Conservation (phyloP, 2,797 vertebrate genomes). For the Xenops minutus region DNA sequence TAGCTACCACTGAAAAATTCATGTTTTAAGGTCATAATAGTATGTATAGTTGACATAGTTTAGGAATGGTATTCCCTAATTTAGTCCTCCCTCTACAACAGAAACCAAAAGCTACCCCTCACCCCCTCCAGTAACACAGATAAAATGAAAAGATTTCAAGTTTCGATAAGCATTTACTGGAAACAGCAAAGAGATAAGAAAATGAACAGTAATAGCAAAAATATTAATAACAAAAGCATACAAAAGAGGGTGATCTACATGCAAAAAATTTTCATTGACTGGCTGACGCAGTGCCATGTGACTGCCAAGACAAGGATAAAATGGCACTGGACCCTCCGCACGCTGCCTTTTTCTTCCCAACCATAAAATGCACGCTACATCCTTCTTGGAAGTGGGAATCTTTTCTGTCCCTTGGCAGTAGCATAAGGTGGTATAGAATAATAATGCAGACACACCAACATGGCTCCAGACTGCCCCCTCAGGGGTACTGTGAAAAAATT, state of each 20-base stretch:
- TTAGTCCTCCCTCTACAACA: background rate
- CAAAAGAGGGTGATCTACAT: background rate
- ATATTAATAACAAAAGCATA: background rate
- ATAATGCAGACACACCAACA: background rate
- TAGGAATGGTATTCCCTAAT: background rate
- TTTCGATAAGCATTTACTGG: background rate
- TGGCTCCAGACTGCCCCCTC: accelerated
- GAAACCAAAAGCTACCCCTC: accelerated
- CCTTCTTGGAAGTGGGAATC: too few species aligned
- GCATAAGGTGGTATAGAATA: accelerated
- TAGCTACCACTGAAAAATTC: background rate
- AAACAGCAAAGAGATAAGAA: background rate
- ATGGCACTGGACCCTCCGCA: background rate
- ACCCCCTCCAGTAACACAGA: background rate
- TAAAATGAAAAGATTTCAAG: background rate
- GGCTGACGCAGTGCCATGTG: accelerated
- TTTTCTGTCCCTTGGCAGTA: background rate
- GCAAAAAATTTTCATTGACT: accelerated
- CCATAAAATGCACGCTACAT: accelerated
- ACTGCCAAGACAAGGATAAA: accelerated
- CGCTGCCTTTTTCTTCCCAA: accelerated
- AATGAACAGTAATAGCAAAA: background rate
- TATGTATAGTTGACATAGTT: accelerated
- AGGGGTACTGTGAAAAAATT: background rate
- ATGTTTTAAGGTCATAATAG: background rate